Conservation (phyloP, 2,888 invertebrate species). For the Sylvicola cinctus region DNA sequence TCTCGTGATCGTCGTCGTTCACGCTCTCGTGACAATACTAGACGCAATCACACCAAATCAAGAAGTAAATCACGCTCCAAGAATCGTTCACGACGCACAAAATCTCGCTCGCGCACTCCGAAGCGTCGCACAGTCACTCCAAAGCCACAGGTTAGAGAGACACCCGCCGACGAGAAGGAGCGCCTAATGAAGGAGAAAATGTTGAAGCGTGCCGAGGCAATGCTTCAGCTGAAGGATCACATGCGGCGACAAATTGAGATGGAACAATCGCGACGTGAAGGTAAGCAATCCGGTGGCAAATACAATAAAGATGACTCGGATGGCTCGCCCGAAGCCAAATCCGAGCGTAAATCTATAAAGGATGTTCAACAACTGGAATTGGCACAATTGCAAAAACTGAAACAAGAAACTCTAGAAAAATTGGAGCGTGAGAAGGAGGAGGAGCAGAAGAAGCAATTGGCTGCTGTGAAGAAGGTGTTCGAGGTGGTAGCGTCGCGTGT, state of each 20-base stretch:
- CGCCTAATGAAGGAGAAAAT: constrained; percentile 22
- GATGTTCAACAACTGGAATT: constrained; percentile 20
- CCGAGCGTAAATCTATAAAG: constrained; percentile 12
- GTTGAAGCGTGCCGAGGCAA: constrained; percentile 27
- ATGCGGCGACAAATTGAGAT: constrained; percentile 32
- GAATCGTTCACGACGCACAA: not conserved
- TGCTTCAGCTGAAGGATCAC: constrained; percentile 33
- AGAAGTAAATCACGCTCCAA: not conserved
- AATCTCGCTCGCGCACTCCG: constrained; percentile 1
- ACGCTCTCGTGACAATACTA: constrained; percentile 9
- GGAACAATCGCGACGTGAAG: constrained; percentile 32
- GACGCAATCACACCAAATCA: constrained; percentile 1
- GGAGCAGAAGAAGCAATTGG: constrained; percentile 13
- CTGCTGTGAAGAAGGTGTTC: constrained; percentile 10
- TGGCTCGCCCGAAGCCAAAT: constrained; percentile 6
- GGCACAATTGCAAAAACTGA: constrained; percentile 21
- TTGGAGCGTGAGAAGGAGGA: constrained; percentile 8
- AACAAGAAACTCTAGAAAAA: constrained; percentile 20
- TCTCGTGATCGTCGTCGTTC: constrained; percentile 13
- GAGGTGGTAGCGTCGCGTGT: constrained; percentile 10
- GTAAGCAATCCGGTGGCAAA: constrained; percentile 1
- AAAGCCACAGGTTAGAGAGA: constrained; percentile 7
- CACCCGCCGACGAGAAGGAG: constrained; percentile 14
- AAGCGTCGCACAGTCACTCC: constrained; percentile 3
- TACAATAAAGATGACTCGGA: constrained; percentile 4